Evolutionary conservation across 2,888 invertebrate species (phyloP).

Genomic region (Polyploca ridens): DNA sequence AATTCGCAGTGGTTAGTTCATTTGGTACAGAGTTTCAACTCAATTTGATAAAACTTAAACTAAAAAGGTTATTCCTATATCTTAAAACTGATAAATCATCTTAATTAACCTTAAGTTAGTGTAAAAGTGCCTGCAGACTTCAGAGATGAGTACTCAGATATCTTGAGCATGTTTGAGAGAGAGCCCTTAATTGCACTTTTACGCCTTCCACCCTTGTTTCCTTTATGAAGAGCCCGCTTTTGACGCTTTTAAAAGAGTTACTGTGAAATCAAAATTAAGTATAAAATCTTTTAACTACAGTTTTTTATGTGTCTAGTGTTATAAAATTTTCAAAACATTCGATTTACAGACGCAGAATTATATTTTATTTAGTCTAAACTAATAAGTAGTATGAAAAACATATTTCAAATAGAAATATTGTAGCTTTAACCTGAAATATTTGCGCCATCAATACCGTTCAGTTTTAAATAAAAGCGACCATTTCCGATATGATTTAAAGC

Average conservation of each 20-base stretch:
- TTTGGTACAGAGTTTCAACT: not conserved
- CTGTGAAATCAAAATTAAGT: not conserved
- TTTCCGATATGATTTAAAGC: constrained; percentile 55
- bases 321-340: not conserved
- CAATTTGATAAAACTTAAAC: not conserved
- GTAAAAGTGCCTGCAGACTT: constrained; percentile 28
- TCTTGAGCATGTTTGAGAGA: constrained; percentile 46
- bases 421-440: not conserved
- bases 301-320: no score
- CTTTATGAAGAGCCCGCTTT: constrained; percentile 32
- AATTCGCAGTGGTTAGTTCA: no score
- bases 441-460: constrained; percentile 7
- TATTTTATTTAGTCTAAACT: not conserved
- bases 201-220: constrained; percentile 44
- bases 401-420: not conserved
- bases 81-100: constrained; percentile 1
- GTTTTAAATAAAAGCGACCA: constrained; percentile 35
- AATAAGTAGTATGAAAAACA: not conserved
- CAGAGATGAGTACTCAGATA: constrained; percentile 40
- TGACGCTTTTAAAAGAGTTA: constrained; percentile 23
- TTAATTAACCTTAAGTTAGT: constrained; percentile 19
- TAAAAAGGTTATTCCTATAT: not conserved
- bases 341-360: not conserved
- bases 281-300: not conserved
- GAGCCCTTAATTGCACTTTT: constrained; percentile 55